A percentile compares a stretch with the other conserved stretches of the same genome.
Evolutionary conservation across 2,888 invertebrate genomes (phyloP).

Genomic region (Trypoxylon attenuatum): DNA sequence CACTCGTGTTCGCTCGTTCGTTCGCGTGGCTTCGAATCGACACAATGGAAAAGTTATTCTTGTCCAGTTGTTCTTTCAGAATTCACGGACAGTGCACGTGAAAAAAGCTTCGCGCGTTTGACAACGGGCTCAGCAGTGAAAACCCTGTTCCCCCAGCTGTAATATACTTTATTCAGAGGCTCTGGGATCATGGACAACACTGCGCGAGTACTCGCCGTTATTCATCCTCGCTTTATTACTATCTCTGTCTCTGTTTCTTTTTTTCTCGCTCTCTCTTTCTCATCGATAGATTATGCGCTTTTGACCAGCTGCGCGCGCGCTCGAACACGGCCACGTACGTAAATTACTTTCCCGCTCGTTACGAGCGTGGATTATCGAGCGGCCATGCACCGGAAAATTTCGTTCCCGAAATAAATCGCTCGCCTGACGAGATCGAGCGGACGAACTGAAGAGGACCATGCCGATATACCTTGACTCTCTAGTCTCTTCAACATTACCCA

Average conservation of each 20-base stretch:
- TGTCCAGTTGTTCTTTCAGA: too few relatives aligned
- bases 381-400: conserved; percentile 14
- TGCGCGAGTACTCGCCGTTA: conserved; percentile 68
- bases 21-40: too few relatives aligned
- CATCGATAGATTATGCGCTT: too few relatives aligned
- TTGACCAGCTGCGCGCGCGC: neutral
- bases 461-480: too few relatives aligned
- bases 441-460: neutral
- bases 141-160: conserved; percentile 72
- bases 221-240: conserved; percentile 18
- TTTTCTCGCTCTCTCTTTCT: neutral
- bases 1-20: neutral
- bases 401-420: conserved; percentile 20
- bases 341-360: conserved; percentile 34
- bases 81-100: neutral
- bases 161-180: conserved; percentile 56
- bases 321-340: conserved; percentile 17
- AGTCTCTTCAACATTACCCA: too few relatives aligned
- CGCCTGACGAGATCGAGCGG: neutral
- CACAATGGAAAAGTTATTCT: too few relatives aligned
- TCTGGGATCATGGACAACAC: conserved; percentile 73
- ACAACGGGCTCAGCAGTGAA: conserved; percentile 71
- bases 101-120: neutral
- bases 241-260: conserved; percentile 2
- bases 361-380: conserved; percentile 16